A percentile compares a stretch with the other conserved stretches of the same genome.
phyloP scores from a whole-genome alignment of 37 sponge, comb jelly and placozoan genomes.

The Eunapius fragilis region DNA sequence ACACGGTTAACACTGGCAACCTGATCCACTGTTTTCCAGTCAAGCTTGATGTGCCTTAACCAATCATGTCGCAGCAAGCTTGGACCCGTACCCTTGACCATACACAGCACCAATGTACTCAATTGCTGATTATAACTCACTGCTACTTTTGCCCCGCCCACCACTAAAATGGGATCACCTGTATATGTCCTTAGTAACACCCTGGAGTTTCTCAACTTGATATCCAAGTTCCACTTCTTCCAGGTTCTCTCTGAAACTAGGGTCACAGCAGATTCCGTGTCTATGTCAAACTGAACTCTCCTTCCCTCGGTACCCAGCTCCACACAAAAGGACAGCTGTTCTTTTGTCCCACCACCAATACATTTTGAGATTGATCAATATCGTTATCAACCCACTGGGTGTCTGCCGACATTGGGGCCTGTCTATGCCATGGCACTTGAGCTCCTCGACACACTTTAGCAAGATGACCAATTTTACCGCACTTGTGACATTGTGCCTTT shows the following conservation, averaged over 20 bases:
- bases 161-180: too few relatives aligned
- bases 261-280: slow-evolving; percentile 16
- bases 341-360: too few relatives aligned
- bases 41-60: slow-evolving; percentile 11
- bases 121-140: too few relatives aligned
- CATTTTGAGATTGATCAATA: too few relatives aligned
- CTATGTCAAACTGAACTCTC: background rate
- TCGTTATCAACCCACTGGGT: too few relatives aligned
- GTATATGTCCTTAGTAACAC: too few relatives aligned
- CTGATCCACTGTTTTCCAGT: slow-evolving; percentile 20
- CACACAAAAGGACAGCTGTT: background rate
- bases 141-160: too few relatives aligned
- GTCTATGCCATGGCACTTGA: background rate
- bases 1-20: background rate
- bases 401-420: too few relatives aligned
- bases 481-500: background rate
- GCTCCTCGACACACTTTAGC: background rate
- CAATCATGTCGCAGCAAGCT: slow-evolving; percentile 29
- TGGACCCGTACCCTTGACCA: slow-evolving; percentile 35
- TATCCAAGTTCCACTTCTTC: background rate
- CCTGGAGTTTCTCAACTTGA: too few relatives aligned
- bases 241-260: background rate
- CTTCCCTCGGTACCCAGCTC: background rate
- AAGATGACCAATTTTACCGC: background rate
- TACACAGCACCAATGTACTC: background rate